A percentile compares a stretch with the other conserved stretches of the same genome.
Evolutionary conservation across 2,888 invertebrate genomes (phyloP).

Genomic region (Lucinisca nassula): DNA sequence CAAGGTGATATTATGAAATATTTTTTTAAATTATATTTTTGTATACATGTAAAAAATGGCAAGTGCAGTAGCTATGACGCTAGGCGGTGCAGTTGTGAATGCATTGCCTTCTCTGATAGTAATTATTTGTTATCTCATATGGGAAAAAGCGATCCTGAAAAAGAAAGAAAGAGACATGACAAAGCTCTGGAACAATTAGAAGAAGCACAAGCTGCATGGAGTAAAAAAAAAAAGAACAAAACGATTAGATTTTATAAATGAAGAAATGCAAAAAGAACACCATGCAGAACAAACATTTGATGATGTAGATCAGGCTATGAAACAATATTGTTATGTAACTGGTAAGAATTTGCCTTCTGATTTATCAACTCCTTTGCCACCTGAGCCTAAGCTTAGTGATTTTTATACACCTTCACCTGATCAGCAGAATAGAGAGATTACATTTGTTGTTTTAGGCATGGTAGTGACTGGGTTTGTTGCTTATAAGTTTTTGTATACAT

Average conservation of each 20-base stretch:
- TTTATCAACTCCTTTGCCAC: not conserved
- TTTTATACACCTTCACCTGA: conserved; percentile 42
- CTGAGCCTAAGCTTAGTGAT: conserved; percentile 23
- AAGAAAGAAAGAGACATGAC: conserved; percentile 51
- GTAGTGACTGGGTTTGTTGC: not conserved
- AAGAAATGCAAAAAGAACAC: conserved; percentile 35
- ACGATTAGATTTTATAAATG: conserved; percentile 45
- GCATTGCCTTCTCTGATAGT: conserved; percentile 21
- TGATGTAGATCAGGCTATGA: conserved; percentile 56
- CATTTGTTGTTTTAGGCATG: conserved; percentile 43
- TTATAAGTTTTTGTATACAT: not conserved
- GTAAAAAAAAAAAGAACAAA: conserved; percentile 39
- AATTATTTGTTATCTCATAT: too few species aligned
- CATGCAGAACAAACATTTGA: conserved; percentile 45
- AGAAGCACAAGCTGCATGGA: conserved; percentile 38
- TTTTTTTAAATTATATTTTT: not conserved
- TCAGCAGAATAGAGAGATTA: conserved; percentile 40
- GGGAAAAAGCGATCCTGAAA: too few species aligned
- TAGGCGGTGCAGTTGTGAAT: not conserved
- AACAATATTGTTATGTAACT: not conserved
- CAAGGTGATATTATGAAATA: not conserved
- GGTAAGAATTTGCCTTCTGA: not conserved
- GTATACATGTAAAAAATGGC: not conserved
- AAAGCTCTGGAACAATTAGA: too few species aligned
- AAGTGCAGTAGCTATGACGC: too few species aligned